Evolutionary conservation across 2,888 invertebrate genomes (phyloP).

Genomic region (Cetonia aurata): DNA sequence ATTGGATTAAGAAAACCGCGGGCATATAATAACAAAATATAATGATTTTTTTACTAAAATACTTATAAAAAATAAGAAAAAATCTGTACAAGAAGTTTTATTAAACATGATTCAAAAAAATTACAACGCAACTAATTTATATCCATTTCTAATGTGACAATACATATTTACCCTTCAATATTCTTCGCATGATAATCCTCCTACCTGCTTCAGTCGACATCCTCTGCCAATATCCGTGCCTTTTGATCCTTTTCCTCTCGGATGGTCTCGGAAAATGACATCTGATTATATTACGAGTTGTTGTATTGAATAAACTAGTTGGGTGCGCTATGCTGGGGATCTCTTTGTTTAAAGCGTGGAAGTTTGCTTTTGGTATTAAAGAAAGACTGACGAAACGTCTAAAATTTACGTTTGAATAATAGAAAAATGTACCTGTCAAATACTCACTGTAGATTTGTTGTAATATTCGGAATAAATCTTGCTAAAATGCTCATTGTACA

Average conservation of each 20-base stretch:
- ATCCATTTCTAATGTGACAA: constrained; percentile 74
- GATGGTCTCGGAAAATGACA: constrained; percentile 82
- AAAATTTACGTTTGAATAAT: constrained; percentile 1
- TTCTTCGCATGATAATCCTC: constrained; percentile 79
- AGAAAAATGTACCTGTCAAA: not conserved
- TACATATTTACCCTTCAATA: constrained; percentile 80
- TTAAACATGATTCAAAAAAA: not conserved
- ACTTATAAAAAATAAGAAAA: not conserved
- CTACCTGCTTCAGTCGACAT: constrained; percentile 79
- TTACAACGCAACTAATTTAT: constrained; percentile 22
- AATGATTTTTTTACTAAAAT: not conserved
- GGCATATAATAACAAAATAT: too few species aligned
- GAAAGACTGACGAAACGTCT: constrained; percentile 6
- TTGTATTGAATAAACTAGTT: constrained; percentile 59
- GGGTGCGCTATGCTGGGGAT: constrained; percentile 38
- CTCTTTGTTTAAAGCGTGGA: constrained; percentile 20
- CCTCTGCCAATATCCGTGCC: constrained; percentile 78
- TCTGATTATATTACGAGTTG: constrained; percentile 70
- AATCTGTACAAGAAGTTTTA: not conserved
- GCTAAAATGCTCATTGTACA: constrained; percentile 13
- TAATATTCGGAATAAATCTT: not conserved
- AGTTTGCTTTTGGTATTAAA: constrained; percentile 16
- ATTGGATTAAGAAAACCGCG: constrained; percentile 53
- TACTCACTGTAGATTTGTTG: constrained; percentile 14
- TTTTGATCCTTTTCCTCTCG: constrained; percentile 77